Evolutionary conservation across 2,888 invertebrate species (phyloP), one percentile per base, ranked within the genome.

Genomic region (Epistrophe grossulariae): DNA sequence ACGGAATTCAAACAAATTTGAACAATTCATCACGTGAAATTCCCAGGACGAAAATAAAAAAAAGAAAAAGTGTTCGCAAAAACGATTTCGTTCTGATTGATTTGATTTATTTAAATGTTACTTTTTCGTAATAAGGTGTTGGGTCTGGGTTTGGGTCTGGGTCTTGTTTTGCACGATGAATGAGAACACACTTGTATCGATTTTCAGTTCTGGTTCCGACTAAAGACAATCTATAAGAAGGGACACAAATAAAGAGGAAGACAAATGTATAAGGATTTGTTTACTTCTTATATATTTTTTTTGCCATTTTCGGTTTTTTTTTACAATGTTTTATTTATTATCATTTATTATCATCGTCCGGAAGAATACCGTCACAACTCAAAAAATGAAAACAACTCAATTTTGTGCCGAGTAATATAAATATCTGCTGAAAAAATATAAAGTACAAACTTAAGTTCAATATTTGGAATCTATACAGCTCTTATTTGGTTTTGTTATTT

Each of bases 21-120:
- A 82, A 74, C 87, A 83, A 87, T 87, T 87, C 87, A 87, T 87
- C 87, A 87, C 78, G 13, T 59, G 45, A 74, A 87, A 83, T 79
- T 83, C 83, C 87, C 79, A 71, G 82, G 78, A 82, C 52, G 74
- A 79, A 66, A 79, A 83, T 79, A 87, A 83, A 82, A 82, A 31
- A 87, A 50, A 24, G 28, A 59, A 82, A 55, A 35, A 74, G 60
- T 59, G 71, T 72, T 81, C 52, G 59, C 52, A 73, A 59, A 85
- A 85, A 85, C 85, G 81, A 82, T 82, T 85, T 81, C 78, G 70
- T 52, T 71, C 79, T 82, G 83, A 83, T 87, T 83, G 87, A 87
- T 87, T 87, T 87, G 87, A 83, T 87, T 87, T 87, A 87, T 83
- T 87, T 74, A 79, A 87, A 87, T 87, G 87, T 83, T 71, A 83